Evolutionary conservation across 2,888 invertebrate genomes (phyloP).

Genomic region (Eupelmus urozonus): DNA sequence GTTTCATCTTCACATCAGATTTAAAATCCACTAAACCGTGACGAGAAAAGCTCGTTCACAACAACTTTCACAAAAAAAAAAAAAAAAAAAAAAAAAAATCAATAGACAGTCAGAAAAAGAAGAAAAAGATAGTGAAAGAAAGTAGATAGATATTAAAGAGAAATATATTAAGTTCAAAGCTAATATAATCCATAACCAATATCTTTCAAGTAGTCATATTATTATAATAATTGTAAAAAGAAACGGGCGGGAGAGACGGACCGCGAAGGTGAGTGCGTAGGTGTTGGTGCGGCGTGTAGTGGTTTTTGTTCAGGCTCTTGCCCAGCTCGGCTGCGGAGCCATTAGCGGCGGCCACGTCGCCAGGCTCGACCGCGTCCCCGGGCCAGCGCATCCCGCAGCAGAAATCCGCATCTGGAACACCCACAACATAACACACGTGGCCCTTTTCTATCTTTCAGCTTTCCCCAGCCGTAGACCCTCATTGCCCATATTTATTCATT

Average conservation of each 20-base stretch:
- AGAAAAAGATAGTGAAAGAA: neutral
- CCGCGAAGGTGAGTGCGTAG: conserved; percentile 77
- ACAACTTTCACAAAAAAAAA: neutral
- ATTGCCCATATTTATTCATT: neutral
- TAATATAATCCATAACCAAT: conserved; percentile 13
- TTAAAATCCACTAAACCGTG: neutral
- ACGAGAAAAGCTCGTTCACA: no score
- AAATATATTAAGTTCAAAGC: conserved; percentile 11
- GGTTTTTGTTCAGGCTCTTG: conserved; percentile 74
- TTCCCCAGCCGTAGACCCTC: neutral
- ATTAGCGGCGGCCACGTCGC: conserved; percentile 60
- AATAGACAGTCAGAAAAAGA: conserved; percentile 1
- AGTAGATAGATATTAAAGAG: neutral
- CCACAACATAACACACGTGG: conserved; percentile 69
- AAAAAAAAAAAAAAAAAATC: neutral
- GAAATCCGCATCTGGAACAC: conserved; percentile 92
- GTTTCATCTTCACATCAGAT: neutral
- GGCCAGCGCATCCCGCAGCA: conserved; percentile 91
- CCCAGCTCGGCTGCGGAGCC: conserved; percentile 66
- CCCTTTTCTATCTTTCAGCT: conserved; percentile 12
- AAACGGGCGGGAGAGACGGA: conserved; percentile 73
- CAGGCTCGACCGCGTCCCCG: conserved; percentile 81
- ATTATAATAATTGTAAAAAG: conserved; percentile 17
- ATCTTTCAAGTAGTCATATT: neutral
- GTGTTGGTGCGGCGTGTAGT: conserved; percentile 76